phyloP scores from a whole-genome alignment of 2,888 invertebrate species.

The Apamea anceps region DNA sequence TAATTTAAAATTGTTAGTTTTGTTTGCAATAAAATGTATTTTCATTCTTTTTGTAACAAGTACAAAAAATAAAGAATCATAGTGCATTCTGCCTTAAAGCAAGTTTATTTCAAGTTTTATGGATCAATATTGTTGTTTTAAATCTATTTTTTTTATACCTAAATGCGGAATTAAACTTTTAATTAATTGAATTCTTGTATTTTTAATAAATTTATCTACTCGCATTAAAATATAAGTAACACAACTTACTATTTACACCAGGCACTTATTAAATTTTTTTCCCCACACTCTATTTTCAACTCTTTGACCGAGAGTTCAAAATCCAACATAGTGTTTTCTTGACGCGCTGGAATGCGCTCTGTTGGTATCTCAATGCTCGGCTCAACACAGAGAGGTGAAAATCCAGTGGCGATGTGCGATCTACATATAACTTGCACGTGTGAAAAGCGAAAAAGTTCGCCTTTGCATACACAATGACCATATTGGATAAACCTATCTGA shows the following conservation, averaged over 20 bases:
- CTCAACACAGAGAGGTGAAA: not conserved
- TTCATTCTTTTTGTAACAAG: not conserved
- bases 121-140: not conserved
- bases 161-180: not conserved
- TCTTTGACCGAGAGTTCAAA: too few species aligned
- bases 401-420: not conserved
- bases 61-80: not conserved
- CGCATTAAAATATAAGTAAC: too few species aligned
- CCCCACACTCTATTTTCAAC: too few species aligned
- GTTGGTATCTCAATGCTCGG: too few species aligned
- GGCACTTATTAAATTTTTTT: too few species aligned
- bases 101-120: not conserved
- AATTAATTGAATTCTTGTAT: too few species aligned
- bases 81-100: not conserved
- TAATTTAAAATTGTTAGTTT: not conserved
- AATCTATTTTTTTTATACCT: not conserved
- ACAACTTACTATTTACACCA: too few species aligned
- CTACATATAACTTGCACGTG: not conserved
- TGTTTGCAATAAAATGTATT: not conserved
- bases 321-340: too few species aligned
- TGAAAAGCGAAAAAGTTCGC: not conserved
- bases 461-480: slow-evolving; percentile 2
- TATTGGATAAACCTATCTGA: not conserved
- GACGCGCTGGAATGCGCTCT: too few species aligned
- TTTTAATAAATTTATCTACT: too few species aligned